Evolutionary conservation across 2,888 invertebrate genomes (phyloP).

Genomic region (Cheiracanthium punctorium): DNA sequence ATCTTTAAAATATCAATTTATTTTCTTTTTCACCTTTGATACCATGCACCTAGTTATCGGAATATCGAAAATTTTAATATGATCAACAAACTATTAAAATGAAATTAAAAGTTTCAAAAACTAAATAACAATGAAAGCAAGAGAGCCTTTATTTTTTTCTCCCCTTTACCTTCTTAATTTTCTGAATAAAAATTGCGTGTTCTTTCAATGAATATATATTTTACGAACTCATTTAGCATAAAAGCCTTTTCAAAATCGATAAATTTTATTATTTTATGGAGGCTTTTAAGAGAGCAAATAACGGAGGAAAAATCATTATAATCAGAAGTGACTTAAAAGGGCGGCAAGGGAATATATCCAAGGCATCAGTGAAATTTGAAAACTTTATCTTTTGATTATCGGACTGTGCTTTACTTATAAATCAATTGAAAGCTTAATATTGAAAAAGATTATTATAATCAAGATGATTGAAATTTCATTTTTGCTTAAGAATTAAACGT

Average conservation of each 20-base stretch:
- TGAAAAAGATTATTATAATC: background rate
- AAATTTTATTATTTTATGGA: background rate
- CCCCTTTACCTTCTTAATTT: background rate
- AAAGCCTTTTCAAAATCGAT: background rate
- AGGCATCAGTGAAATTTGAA: background rate
- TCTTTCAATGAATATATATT: background rate
- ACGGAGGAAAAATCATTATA: background rate
- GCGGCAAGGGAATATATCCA: background rate
- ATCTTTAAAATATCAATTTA: too few relatives aligned
- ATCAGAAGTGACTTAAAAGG: background rate
- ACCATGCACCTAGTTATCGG: too few relatives aligned
- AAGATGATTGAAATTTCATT: too few relatives aligned
- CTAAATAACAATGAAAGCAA: background rate
- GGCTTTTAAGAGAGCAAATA: background rate
- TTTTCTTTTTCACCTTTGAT: too few relatives aligned
- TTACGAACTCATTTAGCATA: background rate
- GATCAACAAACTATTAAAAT: background rate
- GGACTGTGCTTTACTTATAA: background rate
- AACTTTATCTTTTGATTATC: background rate
- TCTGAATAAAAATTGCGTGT: background rate
- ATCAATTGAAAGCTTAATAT: background rate
- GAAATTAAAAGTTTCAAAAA: background rate
- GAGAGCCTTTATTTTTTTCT: background rate
- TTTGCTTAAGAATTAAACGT: too few relatives aligned
- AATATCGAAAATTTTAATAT: background rate